Base-by-base conservation (phyloP, 2,113 vertebrate genomes). In the Oreochromis tanganicae region DNA sequence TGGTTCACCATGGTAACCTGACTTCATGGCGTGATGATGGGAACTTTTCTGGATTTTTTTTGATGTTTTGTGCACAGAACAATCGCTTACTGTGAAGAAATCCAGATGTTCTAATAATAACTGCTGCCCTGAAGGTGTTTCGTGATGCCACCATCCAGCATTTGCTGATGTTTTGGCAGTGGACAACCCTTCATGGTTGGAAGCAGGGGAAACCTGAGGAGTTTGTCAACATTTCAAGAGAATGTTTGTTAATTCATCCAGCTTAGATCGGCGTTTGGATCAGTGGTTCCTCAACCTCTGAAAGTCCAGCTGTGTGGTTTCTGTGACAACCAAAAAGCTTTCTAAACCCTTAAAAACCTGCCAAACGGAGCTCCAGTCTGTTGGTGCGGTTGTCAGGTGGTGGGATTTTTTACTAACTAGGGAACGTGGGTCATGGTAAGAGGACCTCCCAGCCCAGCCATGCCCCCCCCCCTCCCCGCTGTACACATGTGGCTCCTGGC, bases 401-500 rank as follows among this genome's bases (percentile, higher is more conserved):
- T 68, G 6, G 2, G 34, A 68, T 38, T 21, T 66, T 66, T 66
- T 66, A n/a, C 32, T 38, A 38, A 66, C 10, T 21, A 38, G 4
- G 34, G 68, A 75, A 29, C 41, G 4, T 46, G 41, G 27, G 46
- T 52, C 27, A 50, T 38, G 4, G 19, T 0, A 78, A 10, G 3
- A 52, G 73, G 73, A 32, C 27, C 46, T 78, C 24, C 43, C 43
- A 48, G 71, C 4, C 6, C 24, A 8, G 43, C 9, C 4, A 6
- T 50, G 16, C 24, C 6, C 14, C 24, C 61, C 34, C 10, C 36
- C 38, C 61, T 48, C 16, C 81, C 10, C 21, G 5, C 24, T 59
- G 36, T 29, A 78, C 21, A 17, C 48, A 89, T 83, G 83, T 78
- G 59, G 57, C 82, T 88, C 63, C 87, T 81, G 90, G 87, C 80